phyloP scores from a whole-genome alignment of 1,140 invertebrate species.

The Drosophila lini region DNA sequence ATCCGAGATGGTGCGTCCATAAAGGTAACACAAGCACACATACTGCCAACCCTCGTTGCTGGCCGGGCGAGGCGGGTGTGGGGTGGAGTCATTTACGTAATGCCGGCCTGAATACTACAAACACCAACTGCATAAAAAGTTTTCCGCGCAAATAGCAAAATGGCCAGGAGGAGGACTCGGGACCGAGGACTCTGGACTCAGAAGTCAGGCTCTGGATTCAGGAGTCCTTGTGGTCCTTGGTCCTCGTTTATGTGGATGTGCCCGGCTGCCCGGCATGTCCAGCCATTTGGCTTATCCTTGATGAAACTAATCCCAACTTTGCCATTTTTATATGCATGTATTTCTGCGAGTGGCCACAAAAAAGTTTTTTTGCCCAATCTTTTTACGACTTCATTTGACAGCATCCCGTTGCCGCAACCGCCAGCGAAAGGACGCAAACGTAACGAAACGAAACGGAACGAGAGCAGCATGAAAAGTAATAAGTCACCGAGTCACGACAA shows the following conservation, averaged over 20 bases:
- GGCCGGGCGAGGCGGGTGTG: background rate
- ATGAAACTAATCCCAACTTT: constrained; percentile 82
- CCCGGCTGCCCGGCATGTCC: constrained; percentile 55
- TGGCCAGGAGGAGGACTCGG: constrained; percentile 30
- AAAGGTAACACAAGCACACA: constrained; percentile 61
- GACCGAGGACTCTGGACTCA: constrained; percentile 4
- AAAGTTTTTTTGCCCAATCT: constrained; percentile 81
- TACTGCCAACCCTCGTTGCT: background rate
- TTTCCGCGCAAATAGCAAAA: constrained; percentile 71
- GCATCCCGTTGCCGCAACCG: constrained; percentile 34
- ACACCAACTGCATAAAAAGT: constrained; percentile 75
- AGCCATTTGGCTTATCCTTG: constrained; percentile 82
- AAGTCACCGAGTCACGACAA: constrained; percentile 76
- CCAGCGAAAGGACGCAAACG: constrained; percentile 18
- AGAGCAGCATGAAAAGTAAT: constrained; percentile 71
- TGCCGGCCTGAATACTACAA: constrained; percentile 34
- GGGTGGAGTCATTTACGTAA: constrained; percentile 49
- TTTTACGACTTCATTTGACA: constrained; percentile 82
- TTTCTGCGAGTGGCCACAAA: constrained; percentile 77
- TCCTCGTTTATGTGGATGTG: constrained; percentile 64
- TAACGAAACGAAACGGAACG: constrained; percentile 33
- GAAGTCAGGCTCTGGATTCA: constrained; percentile 14
- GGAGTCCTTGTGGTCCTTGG: constrained; percentile 31
- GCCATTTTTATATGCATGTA: constrained; percentile 81
- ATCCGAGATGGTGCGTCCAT: constrained; percentile 57